Evolutionary conservation across 2,888 invertebrate genomes (phyloP), one percentile per base, ranked within the genome.

Genomic region (Gryllus longicercus): DNA sequence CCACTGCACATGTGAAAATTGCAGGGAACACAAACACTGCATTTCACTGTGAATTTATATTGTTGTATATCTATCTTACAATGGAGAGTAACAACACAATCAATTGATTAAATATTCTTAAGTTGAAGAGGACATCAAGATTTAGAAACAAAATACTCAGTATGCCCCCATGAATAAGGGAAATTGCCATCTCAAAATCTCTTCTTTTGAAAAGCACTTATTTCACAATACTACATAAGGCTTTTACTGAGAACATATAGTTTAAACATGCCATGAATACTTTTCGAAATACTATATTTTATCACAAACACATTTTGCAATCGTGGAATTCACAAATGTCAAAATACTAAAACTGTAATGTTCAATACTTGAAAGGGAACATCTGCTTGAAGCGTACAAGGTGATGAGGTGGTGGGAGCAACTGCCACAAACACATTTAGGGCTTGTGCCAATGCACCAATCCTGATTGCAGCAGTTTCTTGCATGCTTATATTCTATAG

Each of bases 261-360:
- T 38, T 63, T 18, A 63, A 63, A 63, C 63, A 63, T 63, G 63
- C 14, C 63, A 63, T 63, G 14, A 38, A 38, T 63, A 63, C 14
- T 63, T 63, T 63, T 63, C n/a, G 63, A 63, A n/a, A 63, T 63
- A 63, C 63, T 63, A 63, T 63, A 18, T 18, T 63, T 63, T 63
- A 63, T n/a, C n/a, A 63, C n/a, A 63, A 63, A 63, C 63, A 63
- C 63, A 63, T 63, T 63, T 63, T 63, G 63, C 63, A 63, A 63
- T 63, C 14, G 14, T 63, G 14, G 14, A n/a, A 18, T 63, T 63
- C 63, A 18, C 63, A 63, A 63, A 63, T 14, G n/a, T 63, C 16
- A n/a, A 63, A 63, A 63, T 63, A 63, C 63, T n/a, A 63, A 38
- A 63, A 63, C 63, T 63, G 14, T 63, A n/a, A 63, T 18, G n/a